Evolutionary conservation across 2,888 invertebrate genomes (phyloP), one percentile per base, ranked within the genome.

Genomic region (Dorcus parallelipipedus): DNA sequence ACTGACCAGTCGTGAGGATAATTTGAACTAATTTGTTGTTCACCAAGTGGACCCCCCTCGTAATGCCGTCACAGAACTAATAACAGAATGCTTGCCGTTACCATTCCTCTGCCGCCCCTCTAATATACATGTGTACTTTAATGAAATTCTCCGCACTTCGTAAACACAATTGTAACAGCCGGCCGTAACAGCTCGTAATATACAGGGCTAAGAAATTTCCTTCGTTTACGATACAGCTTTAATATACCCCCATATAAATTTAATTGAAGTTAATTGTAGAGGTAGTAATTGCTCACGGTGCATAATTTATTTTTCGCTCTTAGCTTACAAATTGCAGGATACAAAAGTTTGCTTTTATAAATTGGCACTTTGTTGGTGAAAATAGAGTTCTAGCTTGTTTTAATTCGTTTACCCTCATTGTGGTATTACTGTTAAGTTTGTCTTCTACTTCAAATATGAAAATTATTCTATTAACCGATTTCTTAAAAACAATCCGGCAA

Each of bases 61-160:
- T 69, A 69, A 73, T 71, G 64, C 67, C 71, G 70, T 70, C 71
- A 67, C 69, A 71, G 69, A 73, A 74, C 73, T 73, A 74, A 74
- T 73, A 74, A 73, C 69, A 64, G 66, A 68, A 69, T 63, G 58
- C 26, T 49, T 38, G 58, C 49, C 58, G 43, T 60, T 39, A 51
- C 58, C 38, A 54, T 58, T 54, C 54, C 54, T 59, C 52, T 58
- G 51, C 61, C 53, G 23, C 48, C 54, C 54, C 58, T 60, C 64
- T 70, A 67, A 66, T 69, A 68, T 70, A 69, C 69, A 69, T 69
- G 69, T 67, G 69, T 69, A 68, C 67, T 66, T 69, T 70, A 71
- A 71, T 71, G 69, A 71, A 71, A 71, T 71, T 71, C 69, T 70
- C 70, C 67, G 58, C 69, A 69, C 67, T 69, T 66, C 69, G 69